Evolutionary conservation across 1,140 invertebrate genomes (phyloP).

Genomic region (Drosophila orena): DNA sequence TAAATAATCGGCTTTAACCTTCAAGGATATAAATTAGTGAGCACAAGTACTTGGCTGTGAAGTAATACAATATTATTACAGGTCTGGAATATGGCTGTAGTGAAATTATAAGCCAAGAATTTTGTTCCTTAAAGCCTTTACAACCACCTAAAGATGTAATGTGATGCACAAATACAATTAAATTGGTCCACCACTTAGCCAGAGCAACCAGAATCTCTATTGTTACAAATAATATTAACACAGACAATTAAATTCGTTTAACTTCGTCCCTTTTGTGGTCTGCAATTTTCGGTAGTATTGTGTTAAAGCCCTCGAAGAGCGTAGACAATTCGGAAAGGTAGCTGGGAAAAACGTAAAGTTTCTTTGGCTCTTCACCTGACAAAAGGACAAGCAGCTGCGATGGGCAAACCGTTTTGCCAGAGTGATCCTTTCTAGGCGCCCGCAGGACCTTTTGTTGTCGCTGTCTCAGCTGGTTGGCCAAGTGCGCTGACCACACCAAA

Average conservation of each 20-base stretch:
- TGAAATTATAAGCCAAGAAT: no score
- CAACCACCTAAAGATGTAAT: no score
- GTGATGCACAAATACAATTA: constrained; percentile 4
- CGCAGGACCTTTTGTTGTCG: constrained; percentile 30
- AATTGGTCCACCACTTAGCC: constrained; percentile 4
- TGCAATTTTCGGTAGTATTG: constrained; percentile 9
- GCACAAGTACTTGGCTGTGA: no score
- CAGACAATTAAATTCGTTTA: constrained; percentile 22
- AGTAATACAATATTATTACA: no score
- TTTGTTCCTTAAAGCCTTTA: no score
- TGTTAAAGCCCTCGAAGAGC: neutral
- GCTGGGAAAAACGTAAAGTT: constrained; percentile 32
- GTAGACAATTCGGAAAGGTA: constrained; percentile 24
- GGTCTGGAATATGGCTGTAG: no score
- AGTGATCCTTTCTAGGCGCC: constrained; percentile 39
- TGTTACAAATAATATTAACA: constrained; percentile 12
- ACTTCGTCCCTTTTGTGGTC: constrained; percentile 3
- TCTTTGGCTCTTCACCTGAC: constrained; percentile 48
- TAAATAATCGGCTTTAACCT: neutral
- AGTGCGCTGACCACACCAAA: constrained; percentile 71
- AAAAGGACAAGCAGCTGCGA: constrained; percentile 67
- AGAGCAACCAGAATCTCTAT: neutral
- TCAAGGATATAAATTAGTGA: no score
- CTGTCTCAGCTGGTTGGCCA: constrained; percentile 11
- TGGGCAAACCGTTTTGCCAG: constrained; percentile 48